Evolutionary conservation across 2,888 invertebrate genomes (phyloP).

Genomic region (Torymus auratus): DNA sequence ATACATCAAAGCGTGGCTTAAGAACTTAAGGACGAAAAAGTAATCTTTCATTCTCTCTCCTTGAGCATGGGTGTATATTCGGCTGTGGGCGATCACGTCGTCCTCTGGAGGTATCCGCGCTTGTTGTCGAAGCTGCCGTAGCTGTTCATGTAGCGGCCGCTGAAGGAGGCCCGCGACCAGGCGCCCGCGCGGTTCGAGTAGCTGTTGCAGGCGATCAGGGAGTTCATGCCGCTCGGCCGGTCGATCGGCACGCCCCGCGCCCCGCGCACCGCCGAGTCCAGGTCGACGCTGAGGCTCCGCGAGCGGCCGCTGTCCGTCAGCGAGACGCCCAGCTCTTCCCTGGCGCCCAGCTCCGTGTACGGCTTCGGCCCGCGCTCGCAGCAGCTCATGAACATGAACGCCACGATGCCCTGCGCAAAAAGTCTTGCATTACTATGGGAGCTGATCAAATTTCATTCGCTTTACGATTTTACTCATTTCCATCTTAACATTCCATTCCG

Average conservation of each 20-base stretch:
- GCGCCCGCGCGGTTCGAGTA: conserved; percentile 83
- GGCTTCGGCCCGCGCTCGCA: conserved; percentile 71
- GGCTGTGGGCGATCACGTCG: conserved; percentile 67
- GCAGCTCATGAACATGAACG: conserved; percentile 71
- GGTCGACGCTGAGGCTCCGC: conserved; percentile 60
- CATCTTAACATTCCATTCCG: too few species aligned
- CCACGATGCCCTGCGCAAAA: conserved; percentile 72
- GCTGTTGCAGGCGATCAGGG: conserved; percentile 86
- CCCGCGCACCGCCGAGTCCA: neutral
- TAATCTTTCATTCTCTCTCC: conserved; percentile 54
- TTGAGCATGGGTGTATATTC: neutral
- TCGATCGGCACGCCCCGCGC: conserved; percentile 81
- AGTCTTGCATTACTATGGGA: too few species aligned
- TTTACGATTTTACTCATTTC: too few species aligned
- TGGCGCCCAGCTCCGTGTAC: conserved; percentile 72
- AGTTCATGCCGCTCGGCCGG: conserved; percentile 85
- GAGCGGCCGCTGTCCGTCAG: conserved; percentile 69
- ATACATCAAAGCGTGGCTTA: neutral
- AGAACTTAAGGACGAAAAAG: conserved; percentile 1
- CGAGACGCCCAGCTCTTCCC: conserved; percentile 69
- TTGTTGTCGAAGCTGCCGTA: conserved; percentile 78
- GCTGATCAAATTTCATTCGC: too few species aligned
- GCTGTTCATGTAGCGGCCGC: conserved; percentile 79
- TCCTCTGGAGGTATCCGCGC: conserved; percentile 69
- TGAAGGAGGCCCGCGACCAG: conserved; percentile 78